Percentiles rank a stretch among this genome's conserved stretches.
Conservation (phyloP, 2,113 vertebrate species). For the Coracopsis vasa region DNA sequence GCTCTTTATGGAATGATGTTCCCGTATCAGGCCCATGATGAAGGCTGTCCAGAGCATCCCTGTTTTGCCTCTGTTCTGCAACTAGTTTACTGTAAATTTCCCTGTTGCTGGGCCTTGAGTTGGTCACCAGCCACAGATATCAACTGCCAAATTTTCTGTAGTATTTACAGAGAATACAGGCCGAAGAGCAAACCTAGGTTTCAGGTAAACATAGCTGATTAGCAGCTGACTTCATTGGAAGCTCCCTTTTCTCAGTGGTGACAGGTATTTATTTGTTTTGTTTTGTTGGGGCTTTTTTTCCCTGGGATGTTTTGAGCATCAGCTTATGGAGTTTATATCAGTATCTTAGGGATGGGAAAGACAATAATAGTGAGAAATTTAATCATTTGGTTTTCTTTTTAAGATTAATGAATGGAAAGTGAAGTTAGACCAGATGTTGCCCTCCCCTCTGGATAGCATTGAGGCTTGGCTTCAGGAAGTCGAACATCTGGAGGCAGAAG, state of each 20-base stretch:
- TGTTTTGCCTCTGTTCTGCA: background rate
- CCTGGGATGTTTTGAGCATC: background rate
- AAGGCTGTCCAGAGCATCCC: background rate
- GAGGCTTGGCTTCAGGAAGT: conserved; percentile 85
- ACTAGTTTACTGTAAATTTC: background rate
- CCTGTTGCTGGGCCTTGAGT: background rate
- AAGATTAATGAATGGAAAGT: conserved; percentile 83
- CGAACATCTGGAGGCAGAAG: conserved; percentile 76
- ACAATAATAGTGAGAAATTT: background rate
- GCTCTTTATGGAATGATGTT: background rate
- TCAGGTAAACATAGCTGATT: background rate
- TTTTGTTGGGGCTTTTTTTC: background rate
- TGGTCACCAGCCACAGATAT: background rate
- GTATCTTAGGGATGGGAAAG: background rate
- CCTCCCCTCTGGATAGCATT: conserved; percentile 75
- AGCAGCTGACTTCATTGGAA: background rate
- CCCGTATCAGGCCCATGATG: background rate
- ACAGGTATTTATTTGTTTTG: background rate
- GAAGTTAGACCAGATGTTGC: conserved; percentile 80
- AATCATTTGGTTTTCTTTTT: conserved; percentile 9
- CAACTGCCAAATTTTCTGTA: background rate
- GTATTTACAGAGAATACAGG: background rate
- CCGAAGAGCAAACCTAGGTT: background rate
- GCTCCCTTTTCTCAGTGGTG: background rate
- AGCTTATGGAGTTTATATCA: background rate